A percentile compares a stretch with the other conserved stretches of the same genome.
phyloP scores from a whole-genome alignment of 2,113 vertebrate genomes.

The Girardinichthys multiradiatus region DNA sequence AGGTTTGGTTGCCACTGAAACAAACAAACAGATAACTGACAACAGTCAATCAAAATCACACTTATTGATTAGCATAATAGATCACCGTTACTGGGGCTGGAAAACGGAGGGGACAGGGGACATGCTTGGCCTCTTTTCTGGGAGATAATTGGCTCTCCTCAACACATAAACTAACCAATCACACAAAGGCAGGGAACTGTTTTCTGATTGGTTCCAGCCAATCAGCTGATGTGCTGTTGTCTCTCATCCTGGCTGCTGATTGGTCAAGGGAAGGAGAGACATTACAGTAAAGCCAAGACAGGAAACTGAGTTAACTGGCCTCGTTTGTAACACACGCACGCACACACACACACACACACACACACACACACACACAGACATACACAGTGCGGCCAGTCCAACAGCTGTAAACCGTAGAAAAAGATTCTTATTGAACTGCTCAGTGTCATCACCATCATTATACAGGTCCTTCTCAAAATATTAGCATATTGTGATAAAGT shows the following conservation, averaged over 20 bases:
- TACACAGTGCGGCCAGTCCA: conserved; percentile 77
- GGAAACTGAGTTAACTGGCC: conserved; percentile 64
- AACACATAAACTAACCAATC: conserved; percentile 56
- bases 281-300: conserved; percentile 37
- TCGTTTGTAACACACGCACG: conserved; percentile 59
- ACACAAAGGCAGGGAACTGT: conserved; percentile 46
- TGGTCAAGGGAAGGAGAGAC: conserved; percentile 38
- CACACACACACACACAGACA: conserved; percentile 53
- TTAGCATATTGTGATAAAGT: no score
- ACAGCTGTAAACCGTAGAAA: conserved; percentile 77
- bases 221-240: conserved; percentile 54
- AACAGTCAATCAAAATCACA: conserved; percentile 74
- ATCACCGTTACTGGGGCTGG: conserved; percentile 64
- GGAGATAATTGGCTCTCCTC: conserved; percentile 56
- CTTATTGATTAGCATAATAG: conserved; percentile 73
- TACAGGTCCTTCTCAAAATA: no score
- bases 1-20: conserved; percentile 62
- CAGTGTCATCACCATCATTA: conserved; percentile 57
- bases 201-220: conserved; percentile 79
- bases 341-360: conserved; percentile 51
- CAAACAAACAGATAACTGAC: conserved; percentile 72
- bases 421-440: conserved; percentile 69
- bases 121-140: conserved; percentile 69
- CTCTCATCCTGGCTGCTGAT: conserved; percentile 45
- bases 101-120: conserved; percentile 24